phyloP scores from a whole-genome alignment of 2,797 vertebrate genomes.

The Morus bassanus region DNA sequence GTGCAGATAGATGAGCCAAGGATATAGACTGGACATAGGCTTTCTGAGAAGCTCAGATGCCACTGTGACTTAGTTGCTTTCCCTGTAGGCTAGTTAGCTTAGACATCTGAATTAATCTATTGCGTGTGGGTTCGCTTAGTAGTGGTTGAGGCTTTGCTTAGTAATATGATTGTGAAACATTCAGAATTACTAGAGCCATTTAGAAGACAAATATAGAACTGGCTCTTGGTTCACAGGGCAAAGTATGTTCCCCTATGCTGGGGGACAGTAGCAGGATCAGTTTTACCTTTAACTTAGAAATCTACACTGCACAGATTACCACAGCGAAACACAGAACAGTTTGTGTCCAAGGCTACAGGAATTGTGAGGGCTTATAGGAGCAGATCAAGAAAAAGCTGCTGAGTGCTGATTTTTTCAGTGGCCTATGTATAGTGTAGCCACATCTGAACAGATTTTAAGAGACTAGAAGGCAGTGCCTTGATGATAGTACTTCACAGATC shows the following conservation, averaged over 20 bases:
- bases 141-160: slow-evolving; percentile 18
- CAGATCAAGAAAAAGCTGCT: background rate
- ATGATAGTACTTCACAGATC: background rate
- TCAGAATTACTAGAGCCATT: background rate
- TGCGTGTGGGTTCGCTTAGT: background rate
- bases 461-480: background rate
- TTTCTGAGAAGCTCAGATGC: background rate
- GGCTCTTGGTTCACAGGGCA: background rate
- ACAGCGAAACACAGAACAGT: background rate
- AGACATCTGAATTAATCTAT: background rate
- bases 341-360: background rate
- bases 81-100: background rate
- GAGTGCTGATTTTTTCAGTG: background rate
- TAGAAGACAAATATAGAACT: background rate
- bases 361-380: background rate
- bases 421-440: background rate
- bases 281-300: background rate
- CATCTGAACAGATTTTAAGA: background rate
- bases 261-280: background rate
- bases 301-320: background rate
- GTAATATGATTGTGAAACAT: background rate
- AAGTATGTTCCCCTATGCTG: background rate
- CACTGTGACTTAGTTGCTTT: slow-evolving; percentile 18
- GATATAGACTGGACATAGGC: background rate
- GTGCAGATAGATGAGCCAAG: background rate